Base-by-base conservation (phyloP, 30 jellyfish, hydroid and myxozoan species). In the Hydractinia symbiolongicarpus region DNA sequence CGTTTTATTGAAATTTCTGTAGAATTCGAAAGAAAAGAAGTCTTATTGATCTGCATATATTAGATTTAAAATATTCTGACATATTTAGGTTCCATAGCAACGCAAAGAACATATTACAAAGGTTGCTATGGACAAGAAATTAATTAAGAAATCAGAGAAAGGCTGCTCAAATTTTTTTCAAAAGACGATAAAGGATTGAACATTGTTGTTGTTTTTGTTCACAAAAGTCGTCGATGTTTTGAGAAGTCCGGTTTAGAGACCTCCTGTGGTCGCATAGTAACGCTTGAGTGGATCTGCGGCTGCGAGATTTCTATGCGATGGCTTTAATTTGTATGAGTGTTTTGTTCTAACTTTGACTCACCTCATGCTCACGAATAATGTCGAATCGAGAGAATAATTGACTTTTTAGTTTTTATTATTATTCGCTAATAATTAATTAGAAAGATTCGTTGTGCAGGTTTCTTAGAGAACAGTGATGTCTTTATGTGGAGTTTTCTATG, bases 261-360 rank as follows among this genome's bases (percentile, higher is more conserved):
- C 80, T 71, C 80, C 80, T 71, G 80, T 50, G 80, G 80, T 53
- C 40, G 40, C 19, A 44, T 7, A 20, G 61, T 50, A 30, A 71
- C 80, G 80, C n/a, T 71, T 20, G 80, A 71, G 80, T 71, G 80
- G 80, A 30, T 71, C 80, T 71, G 61, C 80, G 80, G 80, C 80
- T 50, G 80, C 50, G 61, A 7, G 17, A 20, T 71, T 71, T 71
- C 60, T 20, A 71, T 71, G 19, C 17, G 19, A 58, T 58, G 69
- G 69, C 15, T 58, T 58, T 58, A 71, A 60, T 7, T 71, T 71
- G 56, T 50, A 71, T 20, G 56, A 71, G 61, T 7, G 61, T 71
- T 20, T 71, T 71, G 80, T 71, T 71, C 61, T 15, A n/a, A 7
- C 40, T 3, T 71, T 50, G 80, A 71, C 60, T 71, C 80, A 71